A percentile compares a stretch with the other conserved stretches of the same genome.
These are phyloP conservation scores for Nasua narica DNA, from an alignment of 2,797 vertebrate genomes.

Conservation along the genomic window DNA sequence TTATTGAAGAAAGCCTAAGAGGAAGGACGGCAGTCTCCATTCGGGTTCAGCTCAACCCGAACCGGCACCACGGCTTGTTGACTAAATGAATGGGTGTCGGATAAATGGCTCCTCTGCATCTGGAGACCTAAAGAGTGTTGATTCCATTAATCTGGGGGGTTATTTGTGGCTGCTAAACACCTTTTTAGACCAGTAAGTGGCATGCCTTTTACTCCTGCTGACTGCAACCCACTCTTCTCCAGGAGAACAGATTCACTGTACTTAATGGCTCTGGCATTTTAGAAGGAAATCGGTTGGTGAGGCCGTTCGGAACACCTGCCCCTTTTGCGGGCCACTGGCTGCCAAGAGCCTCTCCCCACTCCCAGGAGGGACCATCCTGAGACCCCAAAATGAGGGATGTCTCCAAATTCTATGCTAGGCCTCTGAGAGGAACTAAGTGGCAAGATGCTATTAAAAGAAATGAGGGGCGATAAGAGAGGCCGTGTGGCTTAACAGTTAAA, in stretches of 20 bases:
- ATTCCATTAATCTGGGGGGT: conserved; percentile 60
- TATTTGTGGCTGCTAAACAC: conserved; percentile 69
- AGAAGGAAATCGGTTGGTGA: conserved; percentile 30
- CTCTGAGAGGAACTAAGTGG: background rate
- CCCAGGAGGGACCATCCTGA: background rate
- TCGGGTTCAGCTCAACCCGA: conserved; percentile 44
- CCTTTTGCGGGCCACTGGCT: background rate
- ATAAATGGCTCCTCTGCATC: conserved; percentile 60
- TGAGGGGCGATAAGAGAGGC: background rate
- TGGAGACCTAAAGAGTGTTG: conserved; percentile 48
- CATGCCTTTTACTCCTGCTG: conserved; percentile 54
- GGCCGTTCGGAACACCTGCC: background rate
- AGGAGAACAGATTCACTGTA: conserved; percentile 22
- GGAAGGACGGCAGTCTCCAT: conserved; percentile 47
- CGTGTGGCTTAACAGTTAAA: background rate
- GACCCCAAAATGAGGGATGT: background rate
- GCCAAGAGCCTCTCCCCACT: background rate
- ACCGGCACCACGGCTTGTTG: conserved; percentile 54
- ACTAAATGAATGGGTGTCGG: conserved; percentile 65
- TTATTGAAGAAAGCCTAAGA: conserved; percentile 60
- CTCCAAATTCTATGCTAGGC: background rate
- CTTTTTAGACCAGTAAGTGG: conserved; percentile 60
- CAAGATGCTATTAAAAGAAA: background rate
- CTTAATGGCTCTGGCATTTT: conserved; percentile 60
- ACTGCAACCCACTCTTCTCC: conserved; percentile 40